phyloP scores from a whole-genome alignment of 2,797 vertebrate species.

The Myotis vivesi region DNA sequence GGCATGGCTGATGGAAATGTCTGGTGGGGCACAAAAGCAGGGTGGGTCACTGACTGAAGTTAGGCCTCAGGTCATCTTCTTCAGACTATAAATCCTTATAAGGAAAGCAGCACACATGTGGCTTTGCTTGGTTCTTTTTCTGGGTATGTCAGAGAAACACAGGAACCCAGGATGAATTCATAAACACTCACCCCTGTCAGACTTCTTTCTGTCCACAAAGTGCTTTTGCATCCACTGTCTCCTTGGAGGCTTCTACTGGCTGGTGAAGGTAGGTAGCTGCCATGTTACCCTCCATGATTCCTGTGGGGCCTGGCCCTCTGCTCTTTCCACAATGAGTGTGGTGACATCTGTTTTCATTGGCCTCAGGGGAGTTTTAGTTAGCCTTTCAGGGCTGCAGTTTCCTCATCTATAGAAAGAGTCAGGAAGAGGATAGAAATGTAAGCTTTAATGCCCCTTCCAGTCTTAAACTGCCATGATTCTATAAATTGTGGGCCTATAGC shows the following conservation, averaged over 20 bases:
- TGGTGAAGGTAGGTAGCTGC: not conserved
- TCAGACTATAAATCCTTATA: not conserved
- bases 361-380: not conserved
- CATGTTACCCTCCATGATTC: not conserved
- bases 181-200: accelerated
- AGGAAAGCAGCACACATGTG: not conserved
- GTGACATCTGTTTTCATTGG: not conserved
- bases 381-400: not conserved
- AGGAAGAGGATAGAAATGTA: not conserved
- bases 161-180: not conserved
- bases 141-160: not conserved
- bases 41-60: not conserved
- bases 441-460: not conserved
- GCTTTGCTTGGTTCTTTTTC: not conserved
- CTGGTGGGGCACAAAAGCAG: not conserved
- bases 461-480: not conserved
- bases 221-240: not conserved
- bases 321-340: not conserved
- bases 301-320: not conserved
- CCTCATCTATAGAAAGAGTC: not conserved
- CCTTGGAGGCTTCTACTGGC: not conserved
- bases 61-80: not conserved
- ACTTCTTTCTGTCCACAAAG: not conserved
- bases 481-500: not conserved
- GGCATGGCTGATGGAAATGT: not conserved